Evolutionary conservation across 2,888 invertebrate species (phyloP), one percentile per base, ranked within the genome.

Genomic region (Globia sparganii): DNA sequence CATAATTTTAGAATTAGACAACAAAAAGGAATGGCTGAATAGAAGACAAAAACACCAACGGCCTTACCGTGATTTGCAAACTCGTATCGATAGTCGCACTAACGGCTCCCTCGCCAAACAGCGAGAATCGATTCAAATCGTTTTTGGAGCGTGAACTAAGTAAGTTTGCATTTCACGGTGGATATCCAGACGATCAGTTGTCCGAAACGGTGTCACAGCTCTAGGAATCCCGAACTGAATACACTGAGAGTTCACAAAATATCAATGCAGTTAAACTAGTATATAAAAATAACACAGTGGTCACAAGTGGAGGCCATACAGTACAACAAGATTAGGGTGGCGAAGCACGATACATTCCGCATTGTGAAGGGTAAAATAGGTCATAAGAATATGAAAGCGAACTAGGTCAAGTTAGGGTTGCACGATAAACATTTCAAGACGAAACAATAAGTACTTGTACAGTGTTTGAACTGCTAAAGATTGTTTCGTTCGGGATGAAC

Each of bases 181-280:
- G 83, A 84, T 87, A 88, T 78, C 94, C 95, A 95, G 95, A 94
- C 90, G 91, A 92, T 94, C 95, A 95, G 88, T 96, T 96, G 96
- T 96, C 96, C 96, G 95, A 96, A 95, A 93, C 90, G 77, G 85
- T 90, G 78, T 82, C 72, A 81, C 69, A 82, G 70, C 74, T 80
- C 75, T 85, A 43, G 69, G 66, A 77, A 86, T 81, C 81, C 83
- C 86, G 81, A 86, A 86, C 80, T 81, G 81, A 83, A 64, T 80
- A 74, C 77, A 84, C 77, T 85, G 80, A 84, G 72, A 80, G 67
- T 77, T 76, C 43, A 84, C 72, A 66, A 79, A 81, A 85, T 82
- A 78, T 78, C 59, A 79, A 80, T 80, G 75, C 72, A 82, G 72
- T 81, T 84, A 77, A 75, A 77, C 68, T 82, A 72, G 40, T 77